phyloP scores from a whole-genome alignment of 2,888 invertebrate species.

The Tholera decimalis region DNA sequence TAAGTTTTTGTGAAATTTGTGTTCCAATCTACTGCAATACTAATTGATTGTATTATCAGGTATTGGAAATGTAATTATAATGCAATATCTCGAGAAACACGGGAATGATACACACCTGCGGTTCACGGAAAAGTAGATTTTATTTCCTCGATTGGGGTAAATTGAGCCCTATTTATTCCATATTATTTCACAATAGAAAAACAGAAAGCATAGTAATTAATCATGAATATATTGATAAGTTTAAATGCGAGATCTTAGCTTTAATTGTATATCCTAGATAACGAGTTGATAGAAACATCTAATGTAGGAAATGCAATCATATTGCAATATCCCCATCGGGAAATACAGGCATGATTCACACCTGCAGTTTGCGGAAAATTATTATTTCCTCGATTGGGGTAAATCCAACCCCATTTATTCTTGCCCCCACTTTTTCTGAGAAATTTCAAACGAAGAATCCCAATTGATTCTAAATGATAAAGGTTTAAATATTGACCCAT shows the following conservation, averaged over 20 bases:
- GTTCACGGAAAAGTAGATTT: slow-evolving; percentile 30
- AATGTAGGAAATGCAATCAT: slow-evolving; percentile 27
- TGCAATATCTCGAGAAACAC: slow-evolving; percentile 16
- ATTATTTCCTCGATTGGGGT: slow-evolving; percentile 26
- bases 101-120: slow-evolving; percentile 25
- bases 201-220: slow-evolving; percentile 1
- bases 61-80: slow-evolving; percentile 25
- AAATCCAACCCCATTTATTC: slow-evolving; percentile 10
- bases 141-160: slow-evolving; percentile 33
- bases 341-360: slow-evolving; percentile 24
- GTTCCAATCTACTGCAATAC: slow-evolving; percentile 10
- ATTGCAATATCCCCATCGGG: slow-evolving; percentile 21
- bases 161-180: slow-evolving; percentile 15
- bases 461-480: neutral
- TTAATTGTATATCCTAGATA: neutral
- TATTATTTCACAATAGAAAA: slow-evolving; percentile 15
- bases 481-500: too few relatives aligned
- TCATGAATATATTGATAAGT: slow-evolving; percentile 22
- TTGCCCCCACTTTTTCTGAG: neutral
- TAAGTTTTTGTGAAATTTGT: slow-evolving; percentile 32
- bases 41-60: slow-evolving; percentile 25
- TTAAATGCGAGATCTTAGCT: slow-evolving; percentile 24
- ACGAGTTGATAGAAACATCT: slow-evolving; percentile 25
- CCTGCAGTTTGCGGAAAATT: slow-evolving; percentile 40
- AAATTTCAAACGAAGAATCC: slow-evolving; percentile 28